Evolutionary conservation across 2,113 vertebrate species (phyloP).

Genomic region (Trinectes maculatus): DNA sequence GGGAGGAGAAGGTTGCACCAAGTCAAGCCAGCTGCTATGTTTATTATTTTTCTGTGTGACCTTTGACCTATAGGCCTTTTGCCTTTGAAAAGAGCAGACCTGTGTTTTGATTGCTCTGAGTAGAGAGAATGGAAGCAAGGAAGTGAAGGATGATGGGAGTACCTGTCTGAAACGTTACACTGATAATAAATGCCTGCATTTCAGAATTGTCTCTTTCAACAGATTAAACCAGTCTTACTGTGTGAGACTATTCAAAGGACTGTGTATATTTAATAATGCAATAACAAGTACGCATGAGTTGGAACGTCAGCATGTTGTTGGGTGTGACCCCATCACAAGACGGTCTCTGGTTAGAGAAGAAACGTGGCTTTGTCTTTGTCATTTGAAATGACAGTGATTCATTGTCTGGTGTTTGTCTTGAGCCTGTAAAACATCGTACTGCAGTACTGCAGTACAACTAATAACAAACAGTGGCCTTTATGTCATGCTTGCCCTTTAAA

Average conservation of each 20-base stretch:
- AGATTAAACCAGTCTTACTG: too few relatives aligned
- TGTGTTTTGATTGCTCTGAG: conserved; percentile 5
- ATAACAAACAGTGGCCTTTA: background rate
- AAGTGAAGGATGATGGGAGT: background rate
- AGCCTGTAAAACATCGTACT: too few relatives aligned
- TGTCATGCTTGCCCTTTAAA: conserved; percentile 5
- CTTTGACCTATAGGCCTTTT: conserved; percentile 60
- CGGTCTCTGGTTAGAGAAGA: background rate
- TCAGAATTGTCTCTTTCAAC: too few relatives aligned
- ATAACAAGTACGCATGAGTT: background rate
- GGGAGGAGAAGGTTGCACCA: conserved; percentile 56
- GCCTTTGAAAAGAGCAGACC: conserved; percentile 32
- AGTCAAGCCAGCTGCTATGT: conserved; percentile 69
- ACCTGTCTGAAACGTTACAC: too few relatives aligned
- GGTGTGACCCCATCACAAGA: background rate
- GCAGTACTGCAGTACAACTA: too few relatives aligned
- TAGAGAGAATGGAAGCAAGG: background rate
- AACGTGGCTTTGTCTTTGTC: background rate
- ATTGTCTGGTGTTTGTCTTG: background rate
- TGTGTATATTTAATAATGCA: too few relatives aligned
- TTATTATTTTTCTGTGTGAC: conserved; percentile 67
- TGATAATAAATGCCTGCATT: too few relatives aligned
- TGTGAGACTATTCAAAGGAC: too few relatives aligned
- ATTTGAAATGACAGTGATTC: background rate
- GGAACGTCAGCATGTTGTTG: background rate